Percentiles rank a stretch among this genome's conserved stretches.
phyloP scores from a whole-genome alignment of 2,888 invertebrate genomes.

The Tenodera sinensis region DNA sequence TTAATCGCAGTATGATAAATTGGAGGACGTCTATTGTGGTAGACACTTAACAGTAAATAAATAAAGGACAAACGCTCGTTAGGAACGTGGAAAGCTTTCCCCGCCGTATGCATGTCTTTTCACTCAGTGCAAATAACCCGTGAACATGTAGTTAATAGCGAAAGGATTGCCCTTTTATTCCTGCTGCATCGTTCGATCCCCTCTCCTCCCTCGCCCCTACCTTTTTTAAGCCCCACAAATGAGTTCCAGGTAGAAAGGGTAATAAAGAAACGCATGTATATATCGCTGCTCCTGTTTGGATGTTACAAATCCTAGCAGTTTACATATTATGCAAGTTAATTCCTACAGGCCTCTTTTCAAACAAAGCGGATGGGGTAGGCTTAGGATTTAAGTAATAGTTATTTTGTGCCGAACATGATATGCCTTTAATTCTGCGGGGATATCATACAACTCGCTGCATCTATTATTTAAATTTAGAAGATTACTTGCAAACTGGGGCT shows the following conservation, averaged over 20 bases:
- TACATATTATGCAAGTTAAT: background rate
- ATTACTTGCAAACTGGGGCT: background rate
- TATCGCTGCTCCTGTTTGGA: conserved; percentile 9
- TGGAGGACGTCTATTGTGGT: background rate
- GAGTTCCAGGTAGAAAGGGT: conserved; percentile 13
- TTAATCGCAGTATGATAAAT: no score
- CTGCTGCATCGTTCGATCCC: background rate
- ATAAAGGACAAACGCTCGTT: background rate
- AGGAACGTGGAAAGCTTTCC: background rate
- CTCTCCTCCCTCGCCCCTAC: background rate
- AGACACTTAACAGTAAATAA: background rate
- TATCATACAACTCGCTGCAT: background rate
- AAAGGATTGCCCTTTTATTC: background rate
- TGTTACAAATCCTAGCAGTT: conserved; percentile 17
- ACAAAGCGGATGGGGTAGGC: background rate
- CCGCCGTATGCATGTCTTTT: background rate
- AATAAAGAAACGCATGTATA: conserved; percentile 1
- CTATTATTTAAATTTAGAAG: background rate
- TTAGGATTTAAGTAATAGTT: background rate
- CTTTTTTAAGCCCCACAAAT: conserved; percentile 16
- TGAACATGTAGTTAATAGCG: background rate
- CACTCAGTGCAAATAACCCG: background rate
- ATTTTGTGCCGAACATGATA: background rate
- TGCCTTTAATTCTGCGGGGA: background rate
- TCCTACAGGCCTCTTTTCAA: conserved; percentile 11